Evolutionary conservation across 2,797 vertebrate genomes (phyloP).

Genomic region (Mormyrops boulengeri): DNA sequence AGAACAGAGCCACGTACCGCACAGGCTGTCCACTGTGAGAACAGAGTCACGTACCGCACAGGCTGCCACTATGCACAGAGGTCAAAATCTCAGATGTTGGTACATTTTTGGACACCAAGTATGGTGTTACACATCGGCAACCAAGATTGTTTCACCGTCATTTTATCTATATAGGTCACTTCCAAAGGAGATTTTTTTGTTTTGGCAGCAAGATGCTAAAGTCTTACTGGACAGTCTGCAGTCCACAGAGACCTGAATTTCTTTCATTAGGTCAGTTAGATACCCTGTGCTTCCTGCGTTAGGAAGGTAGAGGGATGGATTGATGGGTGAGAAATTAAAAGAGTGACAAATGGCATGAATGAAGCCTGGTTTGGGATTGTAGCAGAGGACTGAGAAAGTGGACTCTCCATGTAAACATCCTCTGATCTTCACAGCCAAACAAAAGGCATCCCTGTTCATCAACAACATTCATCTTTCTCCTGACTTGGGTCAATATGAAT

Average conservation of each 20-base stretch:
- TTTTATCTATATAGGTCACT: background rate
- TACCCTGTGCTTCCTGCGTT: background rate
- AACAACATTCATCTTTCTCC: background rate
- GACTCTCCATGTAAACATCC: background rate
- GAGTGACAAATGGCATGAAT: background rate
- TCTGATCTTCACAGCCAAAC: background rate
- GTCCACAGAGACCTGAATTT: background rate
- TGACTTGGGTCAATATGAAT: background rate
- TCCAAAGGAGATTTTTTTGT: background rate
- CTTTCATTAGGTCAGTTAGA: background rate
- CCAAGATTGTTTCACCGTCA: background rate
- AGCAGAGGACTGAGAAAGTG: background rate
- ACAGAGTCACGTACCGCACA: no score
- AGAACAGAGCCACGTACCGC: no score
- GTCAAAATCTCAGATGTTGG: background rate
- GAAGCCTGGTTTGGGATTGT: background rate
- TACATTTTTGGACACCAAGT: background rate
- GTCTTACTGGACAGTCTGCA: background rate
- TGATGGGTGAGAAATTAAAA: background rate
- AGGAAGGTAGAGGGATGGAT: background rate
- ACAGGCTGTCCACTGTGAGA: no score
- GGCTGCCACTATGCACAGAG: background rate
- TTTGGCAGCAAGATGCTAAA: background rate
- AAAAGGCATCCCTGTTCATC: background rate
- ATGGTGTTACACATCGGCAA: background rate